These are phyloP conservation scores for Berghia stephanieae DNA, from an alignment of 1,140 invertebrate genomes.

Conservation along the genomic window DNA sequence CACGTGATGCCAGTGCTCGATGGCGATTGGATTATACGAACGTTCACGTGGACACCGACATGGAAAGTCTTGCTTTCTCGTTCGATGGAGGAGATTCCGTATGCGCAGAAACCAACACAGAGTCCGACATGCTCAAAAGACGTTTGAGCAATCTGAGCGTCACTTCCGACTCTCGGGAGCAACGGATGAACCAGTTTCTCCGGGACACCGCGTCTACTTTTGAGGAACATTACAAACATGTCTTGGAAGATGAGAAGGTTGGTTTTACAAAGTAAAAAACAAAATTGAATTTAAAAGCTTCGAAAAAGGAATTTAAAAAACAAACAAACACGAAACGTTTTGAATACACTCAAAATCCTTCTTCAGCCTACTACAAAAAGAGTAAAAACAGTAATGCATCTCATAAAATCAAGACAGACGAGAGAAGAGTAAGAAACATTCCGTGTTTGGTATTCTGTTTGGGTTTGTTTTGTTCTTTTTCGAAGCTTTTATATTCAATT, in stretches of 20 bases:
- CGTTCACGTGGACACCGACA: slow-evolving; percentile 53
- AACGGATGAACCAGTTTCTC: slow-evolving; percentile 30
- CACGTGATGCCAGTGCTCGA: slow-evolving; percentile 46
- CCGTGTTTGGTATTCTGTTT: no score
- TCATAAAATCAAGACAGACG: no score
- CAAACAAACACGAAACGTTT: not conserved
- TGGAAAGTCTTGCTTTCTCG: slow-evolving; percentile 34
- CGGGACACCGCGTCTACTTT: slow-evolving; percentile 20
- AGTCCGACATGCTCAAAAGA: not conserved
- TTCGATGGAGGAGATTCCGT: not conserved
- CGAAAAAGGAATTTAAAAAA: no score
- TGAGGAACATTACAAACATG: not conserved
- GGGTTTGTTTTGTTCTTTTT: no score
- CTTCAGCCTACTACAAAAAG: no score
- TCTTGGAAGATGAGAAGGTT: slow-evolving; percentile 28
- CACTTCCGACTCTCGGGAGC: slow-evolving; percentile 11
- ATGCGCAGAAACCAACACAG: not conserved
- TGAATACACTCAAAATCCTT: not conserved
- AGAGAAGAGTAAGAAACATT: no score
- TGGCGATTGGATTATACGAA: slow-evolving; percentile 59
- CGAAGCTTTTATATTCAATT: no score
- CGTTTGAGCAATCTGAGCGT: slow-evolving; percentile 23
- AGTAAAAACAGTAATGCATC: no score
- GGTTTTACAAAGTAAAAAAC: not conserved
- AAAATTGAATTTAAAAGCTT: not conserved